Evolutionary conservation across 1,140 invertebrate species (phyloP), one percentile per base, ranked within the genome.

Genomic region (Temnothorax curvispinosus): DNA sequence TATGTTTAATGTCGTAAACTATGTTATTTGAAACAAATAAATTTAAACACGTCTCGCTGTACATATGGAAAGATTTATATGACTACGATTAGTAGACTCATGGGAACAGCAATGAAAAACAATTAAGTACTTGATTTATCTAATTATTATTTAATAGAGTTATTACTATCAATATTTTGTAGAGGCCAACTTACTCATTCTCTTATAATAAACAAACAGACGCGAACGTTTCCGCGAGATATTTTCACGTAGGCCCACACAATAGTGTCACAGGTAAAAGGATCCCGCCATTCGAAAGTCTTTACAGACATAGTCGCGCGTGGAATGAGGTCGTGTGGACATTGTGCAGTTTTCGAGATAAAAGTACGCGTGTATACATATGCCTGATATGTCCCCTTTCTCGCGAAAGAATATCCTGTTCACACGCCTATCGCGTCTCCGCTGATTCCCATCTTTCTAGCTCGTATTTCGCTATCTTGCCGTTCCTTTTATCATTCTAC

Each of bases 221-320:
- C 72, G 62, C 76, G 41, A 77, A 65, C 88, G 71, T 92, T 92
- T 92, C 89, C 86, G 76, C 88, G 91, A 81, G 62, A 87, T 85
- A 92, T 91, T 84, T 92, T 72, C n/a, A 52, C 54, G 81, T 78
- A 58, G 47, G 54, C 81, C 86, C 60, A 54, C 60, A 47, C 44
- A 65, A 27, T 27, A 27, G 60, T 74, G 71, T 54, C 50, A 27
- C 27, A 77, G 60, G 54, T 89, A 78, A 92, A 92, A 92, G 92
- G 89, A 88, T 86, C 86, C 54, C 85, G 44, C 52, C 84, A 87
- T 85, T 91, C 69, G 71, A 56, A 74, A 75, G 50, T 64, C 86
- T 90, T 90, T 90, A 76, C 88, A 47, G 58, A 88, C 44, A 64
- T 64, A 76, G 81, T 41, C 75, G 74, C 54, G 60, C 80, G 80